Evolutionary conservation across 2,113 vertebrate species (phyloP).

Genomic region (Pungitius pungitius): DNA sequence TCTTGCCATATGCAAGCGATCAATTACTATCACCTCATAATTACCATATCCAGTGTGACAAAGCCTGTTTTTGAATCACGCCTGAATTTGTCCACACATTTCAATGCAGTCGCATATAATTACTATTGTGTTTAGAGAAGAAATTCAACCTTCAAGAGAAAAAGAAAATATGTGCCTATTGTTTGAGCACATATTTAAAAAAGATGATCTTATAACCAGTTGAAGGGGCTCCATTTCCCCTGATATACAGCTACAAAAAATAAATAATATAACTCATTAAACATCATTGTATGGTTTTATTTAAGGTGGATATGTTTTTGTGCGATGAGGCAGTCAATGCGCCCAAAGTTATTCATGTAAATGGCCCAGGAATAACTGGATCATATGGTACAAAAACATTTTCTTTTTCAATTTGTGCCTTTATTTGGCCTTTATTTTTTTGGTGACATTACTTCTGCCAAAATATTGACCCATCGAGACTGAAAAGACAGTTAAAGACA

Average conservation of each 20-base stretch:
- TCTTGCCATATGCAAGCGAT: conserved; percentile 69
- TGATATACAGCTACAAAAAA: conserved; percentile 48
- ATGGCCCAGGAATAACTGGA: conserved; percentile 32
- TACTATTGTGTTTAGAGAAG: conserved; percentile 47
- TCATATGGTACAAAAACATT: conserved; percentile 20
- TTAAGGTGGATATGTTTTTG: conserved; percentile 56
- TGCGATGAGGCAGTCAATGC: conserved; percentile 58
- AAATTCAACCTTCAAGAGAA: conserved; percentile 38
- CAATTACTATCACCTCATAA: conserved; percentile 65
- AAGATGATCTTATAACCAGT: conserved; percentile 33
- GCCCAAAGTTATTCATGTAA: conserved; percentile 51
- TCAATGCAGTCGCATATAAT: conserved; percentile 52
- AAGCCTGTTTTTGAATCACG: conserved; percentile 63
- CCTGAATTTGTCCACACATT: conserved; percentile 50
- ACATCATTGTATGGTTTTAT: conserved; percentile 57
- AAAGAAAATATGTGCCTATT: conserved; percentile 42
- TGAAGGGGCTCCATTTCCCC: conserved; percentile 53
- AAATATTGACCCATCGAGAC: conserved; percentile 42
- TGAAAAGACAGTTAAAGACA: conserved; percentile 28
- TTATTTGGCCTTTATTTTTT: conserved; percentile 38
- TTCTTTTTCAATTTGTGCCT: conserved; percentile 39
- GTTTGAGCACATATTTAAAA: conserved; percentile 44
- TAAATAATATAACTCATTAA: conserved; percentile 35
- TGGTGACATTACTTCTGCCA: conserved; percentile 54
- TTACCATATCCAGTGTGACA: conserved; percentile 65